phyloP scores from a whole-genome alignment of 1,140 invertebrate genomes.

The Druon quercuslanigerum region DNA sequence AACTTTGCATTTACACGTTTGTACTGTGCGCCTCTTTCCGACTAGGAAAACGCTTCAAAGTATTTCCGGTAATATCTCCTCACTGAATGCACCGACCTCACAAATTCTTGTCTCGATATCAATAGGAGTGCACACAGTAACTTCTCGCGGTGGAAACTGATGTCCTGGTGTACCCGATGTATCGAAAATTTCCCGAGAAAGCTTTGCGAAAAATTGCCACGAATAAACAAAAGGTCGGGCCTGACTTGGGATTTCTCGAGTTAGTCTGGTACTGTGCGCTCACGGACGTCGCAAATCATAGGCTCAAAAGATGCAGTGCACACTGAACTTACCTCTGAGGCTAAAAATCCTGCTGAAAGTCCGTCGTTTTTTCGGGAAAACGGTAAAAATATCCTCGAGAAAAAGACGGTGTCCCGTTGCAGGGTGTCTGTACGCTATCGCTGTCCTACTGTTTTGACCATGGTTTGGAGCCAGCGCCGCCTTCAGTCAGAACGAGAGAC shows the following conservation, averaged over 20 bases:
- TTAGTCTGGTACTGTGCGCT: slow-evolving; percentile 35
- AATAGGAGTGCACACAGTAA: slow-evolving; percentile 43
- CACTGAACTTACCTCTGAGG: slow-evolving; percentile 65
- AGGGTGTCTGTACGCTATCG: slow-evolving; percentile 70
- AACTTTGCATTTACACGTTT: slow-evolving; percentile 68
- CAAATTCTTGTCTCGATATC: slow-evolving; percentile 43
- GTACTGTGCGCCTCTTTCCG: slow-evolving; percentile 53
- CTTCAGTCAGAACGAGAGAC: slow-evolving; percentile 55
- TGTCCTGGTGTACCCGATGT: neutral
- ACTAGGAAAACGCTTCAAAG: slow-evolving; percentile 51
- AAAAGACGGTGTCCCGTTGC: slow-evolving; percentile 69
- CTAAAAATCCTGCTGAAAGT: slow-evolving; percentile 62
- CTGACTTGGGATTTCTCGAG: slow-evolving; percentile 51
- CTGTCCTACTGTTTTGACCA: slow-evolving; percentile 64
- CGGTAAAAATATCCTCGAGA: slow-evolving; percentile 62
- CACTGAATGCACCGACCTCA: slow-evolving; percentile 25
- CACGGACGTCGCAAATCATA: slow-evolving; percentile 29
- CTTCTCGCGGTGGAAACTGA: slow-evolving; percentile 50
- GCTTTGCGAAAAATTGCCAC: slow-evolving; percentile 61
- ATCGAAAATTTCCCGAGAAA: slow-evolving; percentile 50
- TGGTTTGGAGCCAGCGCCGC: slow-evolving; percentile 58
- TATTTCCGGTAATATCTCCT: slow-evolving; percentile 63
- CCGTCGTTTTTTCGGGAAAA: slow-evolving; percentile 61
- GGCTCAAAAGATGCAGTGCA: neutral
- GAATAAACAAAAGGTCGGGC: slow-evolving; percentile 72